phyloP scores from a whole-genome alignment of 2,113 vertebrate species.

The Microtus montanus region DNA sequence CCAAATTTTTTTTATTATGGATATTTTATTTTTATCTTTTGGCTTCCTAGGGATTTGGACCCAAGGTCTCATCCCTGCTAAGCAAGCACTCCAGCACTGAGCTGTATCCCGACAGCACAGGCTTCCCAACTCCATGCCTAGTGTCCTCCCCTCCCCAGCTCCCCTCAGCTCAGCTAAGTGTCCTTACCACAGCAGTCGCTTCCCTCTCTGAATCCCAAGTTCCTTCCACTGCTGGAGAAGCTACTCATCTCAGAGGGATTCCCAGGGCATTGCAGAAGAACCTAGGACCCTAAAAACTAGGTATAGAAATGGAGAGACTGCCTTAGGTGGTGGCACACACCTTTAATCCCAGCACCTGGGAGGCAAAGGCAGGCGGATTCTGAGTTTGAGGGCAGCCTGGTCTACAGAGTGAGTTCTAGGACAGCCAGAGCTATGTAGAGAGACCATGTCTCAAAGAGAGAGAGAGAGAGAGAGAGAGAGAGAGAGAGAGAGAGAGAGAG shows the following conservation, averaged over 20 bases:
- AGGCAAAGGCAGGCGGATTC: neutral
- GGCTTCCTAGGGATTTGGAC: neutral
- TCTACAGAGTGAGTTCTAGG: neutral
- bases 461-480: no score
- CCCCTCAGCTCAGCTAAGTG: neutral
- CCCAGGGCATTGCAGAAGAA: neutral
- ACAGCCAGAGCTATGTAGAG: neutral
- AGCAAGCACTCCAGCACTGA: neutral
- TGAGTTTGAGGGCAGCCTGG: neutral
- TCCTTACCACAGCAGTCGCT: neutral
- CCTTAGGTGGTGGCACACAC: neutral
- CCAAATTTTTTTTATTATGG: neutral
- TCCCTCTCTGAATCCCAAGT: slow-evolving; percentile 22
- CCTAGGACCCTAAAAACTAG: neutral
- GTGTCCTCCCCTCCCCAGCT: neutral
- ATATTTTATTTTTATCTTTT: neutral
- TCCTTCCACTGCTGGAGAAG: neutral
- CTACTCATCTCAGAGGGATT: neutral
- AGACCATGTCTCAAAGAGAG: neutral
- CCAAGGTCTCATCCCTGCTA: neutral
- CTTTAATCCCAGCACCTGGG: neutral
- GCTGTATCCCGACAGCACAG: neutral
- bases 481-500: neutral
- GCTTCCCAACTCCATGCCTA: neutral
- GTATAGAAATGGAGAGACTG: neutral